A percentile compares a stretch with the other conserved stretches of the same genome.
Evolutionary conservation across 1,140 invertebrate genomes (phyloP).

Genomic region (Achroia grisella): DNA sequence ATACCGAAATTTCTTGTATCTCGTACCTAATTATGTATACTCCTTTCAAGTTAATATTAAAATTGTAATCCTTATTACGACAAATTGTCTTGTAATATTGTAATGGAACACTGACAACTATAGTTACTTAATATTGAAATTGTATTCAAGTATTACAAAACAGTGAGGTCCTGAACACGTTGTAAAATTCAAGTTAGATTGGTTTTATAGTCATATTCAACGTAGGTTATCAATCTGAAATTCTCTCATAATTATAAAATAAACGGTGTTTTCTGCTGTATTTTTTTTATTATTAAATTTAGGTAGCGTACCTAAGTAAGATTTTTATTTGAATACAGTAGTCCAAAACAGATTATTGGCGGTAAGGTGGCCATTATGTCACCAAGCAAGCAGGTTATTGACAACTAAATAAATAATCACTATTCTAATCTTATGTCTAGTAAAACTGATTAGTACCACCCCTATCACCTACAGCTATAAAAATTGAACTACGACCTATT

Average conservation of each 20-base stretch:
- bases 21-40: conserved; percentile 42
- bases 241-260: conserved; percentile 76
- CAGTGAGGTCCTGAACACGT: conserved; percentile 51
- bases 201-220: conserved; percentile 73
- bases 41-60: conserved; percentile 47
- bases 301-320: no score
- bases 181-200: conserved; percentile 70
- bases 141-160: conserved; percentile 41
- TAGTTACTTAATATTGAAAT: conserved; percentile 39
- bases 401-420: no score
- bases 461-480: no score
- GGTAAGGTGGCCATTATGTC: no score
- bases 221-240: conserved; percentile 74
- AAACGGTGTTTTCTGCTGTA: conserved; percentile 76
- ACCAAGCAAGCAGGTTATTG: no score
- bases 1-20: conserved; percentile 45
- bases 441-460: no score
- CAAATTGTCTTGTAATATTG: conserved; percentile 60
- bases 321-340: no score
- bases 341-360: no score
- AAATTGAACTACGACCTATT: no score
- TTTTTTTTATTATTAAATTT: conserved; percentile 19
- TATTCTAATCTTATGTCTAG: no score
- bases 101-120: conserved; percentile 50
- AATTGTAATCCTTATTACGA: conserved; percentile 47